Percentiles rank a stretch among this genome's conserved stretches.
phyloP scores from a whole-genome alignment of 2,888 invertebrate genomes.

The Drosophila stalkeri region DNA sequence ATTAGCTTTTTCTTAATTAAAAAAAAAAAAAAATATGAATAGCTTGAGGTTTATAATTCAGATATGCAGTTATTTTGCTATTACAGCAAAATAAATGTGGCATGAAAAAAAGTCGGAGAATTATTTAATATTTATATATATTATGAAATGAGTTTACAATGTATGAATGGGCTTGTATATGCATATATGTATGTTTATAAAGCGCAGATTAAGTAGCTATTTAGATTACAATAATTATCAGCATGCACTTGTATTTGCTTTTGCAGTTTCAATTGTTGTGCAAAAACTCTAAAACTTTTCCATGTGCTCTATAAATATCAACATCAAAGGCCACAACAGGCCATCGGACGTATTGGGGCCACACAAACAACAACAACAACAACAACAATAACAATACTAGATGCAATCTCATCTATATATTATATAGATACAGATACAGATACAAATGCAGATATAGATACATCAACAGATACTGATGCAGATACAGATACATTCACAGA shows the following conservation, averaged over 20 bases:
- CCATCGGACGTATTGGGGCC: conserved; percentile 59
- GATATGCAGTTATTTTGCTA: neutral
- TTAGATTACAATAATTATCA: conserved; percentile 65
- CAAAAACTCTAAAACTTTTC: conserved; percentile 47
- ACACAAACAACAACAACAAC: conserved; percentile 20
- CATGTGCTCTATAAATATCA: conserved; percentile 41
- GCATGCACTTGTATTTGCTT: conserved; percentile 50
- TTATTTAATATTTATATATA: neutral
- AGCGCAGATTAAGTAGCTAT: conserved; percentile 48
- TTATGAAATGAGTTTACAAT: neutral
- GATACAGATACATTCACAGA: neutral
- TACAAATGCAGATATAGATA: neutral
- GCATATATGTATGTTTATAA: conserved; percentile 7
- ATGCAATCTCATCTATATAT: conserved; percentile 12
- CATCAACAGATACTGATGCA: neutral
- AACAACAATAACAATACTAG: neutral
- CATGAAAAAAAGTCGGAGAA: neutral
- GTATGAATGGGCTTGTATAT: neutral
- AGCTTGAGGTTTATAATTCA: neutral
- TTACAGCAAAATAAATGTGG: neutral
- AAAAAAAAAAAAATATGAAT: too few relatives aligned
- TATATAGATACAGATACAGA: conserved; percentile 11
- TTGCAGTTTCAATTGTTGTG: conserved; percentile 40
- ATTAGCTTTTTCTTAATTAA: too few relatives aligned
- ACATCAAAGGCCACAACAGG: conserved; percentile 27